Conservation (phyloP, 2,888 invertebrate species). For the Unio delphinus region DNA sequence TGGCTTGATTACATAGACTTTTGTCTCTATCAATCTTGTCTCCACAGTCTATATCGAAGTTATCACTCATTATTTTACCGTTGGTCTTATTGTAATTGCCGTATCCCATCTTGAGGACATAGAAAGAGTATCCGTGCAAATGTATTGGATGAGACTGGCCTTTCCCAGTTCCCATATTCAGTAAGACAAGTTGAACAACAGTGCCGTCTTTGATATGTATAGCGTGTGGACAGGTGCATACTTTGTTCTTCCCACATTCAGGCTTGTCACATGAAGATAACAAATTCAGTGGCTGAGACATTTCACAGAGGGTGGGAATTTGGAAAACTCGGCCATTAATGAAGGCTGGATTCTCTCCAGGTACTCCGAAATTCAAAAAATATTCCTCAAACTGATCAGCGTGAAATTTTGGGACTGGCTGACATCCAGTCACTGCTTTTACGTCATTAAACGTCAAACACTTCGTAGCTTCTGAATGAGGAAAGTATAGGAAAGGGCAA, state of each 20-base stretch:
- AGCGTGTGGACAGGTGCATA: conserved; percentile 17
- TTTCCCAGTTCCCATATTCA: conserved; percentile 19
- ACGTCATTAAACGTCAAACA: conserved; percentile 22
- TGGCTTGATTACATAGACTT: too few species aligned
- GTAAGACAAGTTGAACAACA: conserved; percentile 20
- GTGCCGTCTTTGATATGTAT: conserved; percentile 10
- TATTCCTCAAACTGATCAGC: conserved; percentile 4
- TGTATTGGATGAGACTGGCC: conserved; percentile 33
- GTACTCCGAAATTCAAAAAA: conserved; percentile 17
- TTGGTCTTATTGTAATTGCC: conserved; percentile 18
- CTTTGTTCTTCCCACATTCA: conserved; percentile 11
- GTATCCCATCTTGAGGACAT: conserved; percentile 33
- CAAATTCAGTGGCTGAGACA: conserved; percentile 16
- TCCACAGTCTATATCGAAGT: conserved; percentile 26
- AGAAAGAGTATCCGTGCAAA: conserved; percentile 37
- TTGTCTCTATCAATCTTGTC: conserved; percentile 9
- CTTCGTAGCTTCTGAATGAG: conserved; percentile 1
- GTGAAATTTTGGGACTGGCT: conserved; percentile 1
- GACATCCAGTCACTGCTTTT: neutral
- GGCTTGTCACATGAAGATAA: conserved; percentile 3
- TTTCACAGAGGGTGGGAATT: conserved; percentile 16
- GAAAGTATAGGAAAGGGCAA: conserved; percentile 33
- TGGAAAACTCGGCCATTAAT: conserved; percentile 21
- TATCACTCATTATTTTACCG: conserved; percentile 10
- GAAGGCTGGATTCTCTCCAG: conserved; percentile 7